Conservation (phyloP, 2,113 vertebrate species). For the Cephalopterus ornatus region DNA sequence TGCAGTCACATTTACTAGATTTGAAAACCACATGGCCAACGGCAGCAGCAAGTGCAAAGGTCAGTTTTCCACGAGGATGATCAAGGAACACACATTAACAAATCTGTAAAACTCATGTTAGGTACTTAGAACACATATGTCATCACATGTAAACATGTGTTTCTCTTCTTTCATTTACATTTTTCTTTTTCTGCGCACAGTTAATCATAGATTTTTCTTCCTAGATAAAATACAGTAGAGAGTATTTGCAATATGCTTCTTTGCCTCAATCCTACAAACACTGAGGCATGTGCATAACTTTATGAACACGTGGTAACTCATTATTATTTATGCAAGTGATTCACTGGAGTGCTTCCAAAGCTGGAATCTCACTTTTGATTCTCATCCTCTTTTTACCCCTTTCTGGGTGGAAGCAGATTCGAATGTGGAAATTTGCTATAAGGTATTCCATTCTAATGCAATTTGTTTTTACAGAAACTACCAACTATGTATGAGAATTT, state of each 20-base stretch:
- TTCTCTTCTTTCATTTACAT: neutral
- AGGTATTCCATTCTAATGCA: neutral
- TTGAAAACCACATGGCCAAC: neutral
- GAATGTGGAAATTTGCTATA: neutral
- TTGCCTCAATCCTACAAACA: neutral
- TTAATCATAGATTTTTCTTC: neutral
- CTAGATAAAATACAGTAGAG: neutral
- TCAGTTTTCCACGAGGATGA: neutral
- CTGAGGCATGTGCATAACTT: neutral
- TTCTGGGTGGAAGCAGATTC: neutral
- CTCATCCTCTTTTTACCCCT: neutral
- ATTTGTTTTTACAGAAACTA: constrained; percentile 32
- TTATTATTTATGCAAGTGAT: constrained; percentile 32
- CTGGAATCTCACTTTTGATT: constrained; percentile 29
- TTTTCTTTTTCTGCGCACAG: neutral
- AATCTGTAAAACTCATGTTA: neutral
- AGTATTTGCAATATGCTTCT: neutral
- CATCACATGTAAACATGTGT: neutral
- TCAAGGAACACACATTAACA: neutral
- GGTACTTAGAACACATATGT: neutral
- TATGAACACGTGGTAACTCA: constrained; percentile 13
- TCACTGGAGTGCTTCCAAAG: constrained; percentile 16
- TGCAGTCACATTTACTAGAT: neutral
- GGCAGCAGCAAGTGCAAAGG: neutral
- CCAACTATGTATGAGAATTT: neutral